Evolutionary conservation across 2,888 invertebrate genomes (phyloP), one percentile per base, ranked within the genome.

Genomic region (Drosophila parthenogenetica): DNA sequence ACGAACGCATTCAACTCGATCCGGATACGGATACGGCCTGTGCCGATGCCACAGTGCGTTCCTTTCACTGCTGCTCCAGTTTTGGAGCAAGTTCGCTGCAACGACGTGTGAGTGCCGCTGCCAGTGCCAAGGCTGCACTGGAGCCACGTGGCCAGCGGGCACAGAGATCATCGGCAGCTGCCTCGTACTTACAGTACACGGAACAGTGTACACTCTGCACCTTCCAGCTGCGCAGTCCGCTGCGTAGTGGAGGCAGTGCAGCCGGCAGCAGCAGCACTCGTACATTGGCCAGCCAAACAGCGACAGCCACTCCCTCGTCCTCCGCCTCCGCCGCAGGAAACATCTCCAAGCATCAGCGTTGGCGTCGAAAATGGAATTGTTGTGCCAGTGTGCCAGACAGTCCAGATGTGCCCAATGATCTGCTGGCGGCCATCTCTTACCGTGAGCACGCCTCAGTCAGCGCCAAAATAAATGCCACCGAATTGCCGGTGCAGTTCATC

Each of bases 341-440:
- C 11, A 92, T 92, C 39, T 91, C 92, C 22, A 93, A 93, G 64
- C 92, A 92, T 65, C 93, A 93, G 69, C 90, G 93, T 25, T 93
- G 92, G 92, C 90, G 93, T 39, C 92, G 93, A 78, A 94, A 93
- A 91, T 94, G 94, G 94, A 94, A 94, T 80, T 94, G 94, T 79
- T 94, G 94, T 79, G 92, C 93, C 45, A 93, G 93, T 35, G 93
- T 94, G 8, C 94, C 94, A 1, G 94, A 94, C 70, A 94, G 94
- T 90, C 94, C 94, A 0, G 94, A 94, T 83, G 93, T 93, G 81
- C 93, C 93, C 54, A 92, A 93, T 58, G 93, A 93, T 86, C 91
- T 92, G 35, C 80, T 92, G 17, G 89, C 91, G n/a, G 90, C 93
- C 1, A 80, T 92, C 48, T 85, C 91, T 40, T 81, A 89, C 73